Evolutionary conservation across 92 coral and sea anemone species (phyloP), one percentile per base, ranked within the genome.

Genomic region (Paragorgia papillata): DNA sequence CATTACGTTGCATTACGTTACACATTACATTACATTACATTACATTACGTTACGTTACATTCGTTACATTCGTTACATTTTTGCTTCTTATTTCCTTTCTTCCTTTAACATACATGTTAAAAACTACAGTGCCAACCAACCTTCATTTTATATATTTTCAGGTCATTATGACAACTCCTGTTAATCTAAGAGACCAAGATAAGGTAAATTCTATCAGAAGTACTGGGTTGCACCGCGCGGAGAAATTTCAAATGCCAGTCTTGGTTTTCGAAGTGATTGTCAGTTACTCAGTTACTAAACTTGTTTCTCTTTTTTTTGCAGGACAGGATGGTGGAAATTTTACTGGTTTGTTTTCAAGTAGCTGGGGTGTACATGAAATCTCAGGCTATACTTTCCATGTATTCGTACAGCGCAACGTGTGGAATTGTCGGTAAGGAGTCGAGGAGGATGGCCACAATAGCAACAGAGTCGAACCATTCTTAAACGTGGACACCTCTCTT

Each of bases 321-420:
- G 97, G 96, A 91, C 32, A 90, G 82, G 48, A 71, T 92, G 30
- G 96, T 92, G 0, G 97, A 90, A 50, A 82, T 92, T 30, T 63
- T 92, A 49, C 73, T 92, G 30, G 91, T 83, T 69, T 79, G 65
- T 46, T 92, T 92, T 67, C 87, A 86, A 24, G 92, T 92, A 0
- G 89, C 88, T 29, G 96, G 96, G 3, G 83, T 89, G 24, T 92
- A 92, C 62, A 80, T 92, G 18, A 95, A 92, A 67, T 91, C 86
- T 58, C 97, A 92, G 57, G 83, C 97, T 9, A 81, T 92, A 26
- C 87, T 92, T 35, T 91, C 97, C 57, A 88, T 92, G 97, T 92
- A 92, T 63, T 92, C 97, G 0, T 92, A 92, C 91, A 90, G 97
- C 30, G 96, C 97, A 24, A 90, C 90, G n/a, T 92, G 92, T 2